A percentile compares a stretch with the other conserved stretches of the same genome.
Conservation (phyloP, 1,140 invertebrate species). For the Batillaria attramentaria region DNA sequence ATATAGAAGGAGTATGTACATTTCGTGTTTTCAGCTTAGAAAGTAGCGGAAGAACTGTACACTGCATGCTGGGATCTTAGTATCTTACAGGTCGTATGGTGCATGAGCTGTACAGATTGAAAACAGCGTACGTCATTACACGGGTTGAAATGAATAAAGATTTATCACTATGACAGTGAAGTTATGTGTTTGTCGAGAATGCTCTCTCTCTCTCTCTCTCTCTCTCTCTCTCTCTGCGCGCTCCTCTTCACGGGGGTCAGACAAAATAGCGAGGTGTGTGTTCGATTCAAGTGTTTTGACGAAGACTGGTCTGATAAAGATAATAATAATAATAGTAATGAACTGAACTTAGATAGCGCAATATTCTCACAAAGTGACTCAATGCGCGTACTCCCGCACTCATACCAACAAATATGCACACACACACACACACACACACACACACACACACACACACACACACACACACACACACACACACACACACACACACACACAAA, state of each 20-base stretch:
- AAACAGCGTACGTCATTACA: too few species aligned
- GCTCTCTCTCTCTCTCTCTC: too few species aligned
- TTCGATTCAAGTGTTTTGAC: not conserved
- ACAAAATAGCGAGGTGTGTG: not conserved
- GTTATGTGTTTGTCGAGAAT: too few species aligned
- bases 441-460: not conserved
- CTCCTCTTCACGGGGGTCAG: not conserved
- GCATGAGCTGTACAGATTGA: too few species aligned
- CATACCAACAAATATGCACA: not conserved
- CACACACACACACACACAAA: not conserved
- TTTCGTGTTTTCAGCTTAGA: too few species aligned
- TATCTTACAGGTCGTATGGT: too few species aligned
- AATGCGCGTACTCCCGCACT: not conserved
- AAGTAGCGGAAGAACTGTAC: too few species aligned
- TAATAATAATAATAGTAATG: not conserved
- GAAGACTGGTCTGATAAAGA: not conserved
- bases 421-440: slow-evolving; percentile 15
- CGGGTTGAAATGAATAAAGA: too few species aligned
- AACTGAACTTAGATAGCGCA: not conserved
- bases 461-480: slow-evolving; percentile 1
- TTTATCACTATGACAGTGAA: too few species aligned
- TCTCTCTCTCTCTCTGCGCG: too few species aligned
- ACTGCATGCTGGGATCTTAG: too few species aligned
- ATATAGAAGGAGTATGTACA: too few species aligned
- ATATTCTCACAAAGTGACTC: not conserved